Conservation (phyloP, 2,797 vertebrate genomes). For the Amazonetta brasiliensis region DNA sequence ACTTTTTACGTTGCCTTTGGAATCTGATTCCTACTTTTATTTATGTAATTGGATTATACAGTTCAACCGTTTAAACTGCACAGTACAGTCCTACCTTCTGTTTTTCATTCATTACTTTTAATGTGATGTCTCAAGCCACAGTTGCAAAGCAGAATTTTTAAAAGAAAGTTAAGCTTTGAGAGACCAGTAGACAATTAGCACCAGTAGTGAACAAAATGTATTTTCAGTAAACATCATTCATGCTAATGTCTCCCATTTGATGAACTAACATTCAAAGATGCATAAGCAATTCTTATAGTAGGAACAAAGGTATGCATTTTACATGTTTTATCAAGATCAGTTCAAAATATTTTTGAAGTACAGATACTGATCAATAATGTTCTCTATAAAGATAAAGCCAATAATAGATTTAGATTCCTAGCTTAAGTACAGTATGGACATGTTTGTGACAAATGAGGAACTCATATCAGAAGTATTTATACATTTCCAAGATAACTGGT, state of each 20-base stretch:
- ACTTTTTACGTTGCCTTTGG: neutral
- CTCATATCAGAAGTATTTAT: conserved; percentile 46
- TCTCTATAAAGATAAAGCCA: conserved; percentile 48
- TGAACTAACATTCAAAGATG: neutral
- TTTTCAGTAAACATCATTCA: neutral
- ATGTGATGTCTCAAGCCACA: neutral
- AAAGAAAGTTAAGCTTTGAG: neutral
- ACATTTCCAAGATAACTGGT: conserved; percentile 45
- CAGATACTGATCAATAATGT: neutral
- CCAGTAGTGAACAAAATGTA: neutral
- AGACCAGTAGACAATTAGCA: neutral
- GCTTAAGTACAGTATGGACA: conserved; percentile 7
- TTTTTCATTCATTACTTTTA: neutral
- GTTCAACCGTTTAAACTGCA: neutral
- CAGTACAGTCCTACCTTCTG: neutral
- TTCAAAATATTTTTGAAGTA: neutral
- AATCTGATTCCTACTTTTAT: neutral
- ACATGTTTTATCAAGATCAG: neutral
- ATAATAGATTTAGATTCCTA: conserved; percentile 36
- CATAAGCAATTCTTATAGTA: neutral
- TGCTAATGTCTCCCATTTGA: neutral
- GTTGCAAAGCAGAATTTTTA: neutral
- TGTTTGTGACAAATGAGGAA: conserved; percentile 51
- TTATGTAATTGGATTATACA: neutral
- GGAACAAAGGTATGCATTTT: neutral